Percentiles rank a stretch among this genome's conserved stretches.
These are phyloP conservation scores for Drosophila albomicans DNA, from an alignment of 1,140 invertebrate genomes.

Conservation along the genomic window DNA sequence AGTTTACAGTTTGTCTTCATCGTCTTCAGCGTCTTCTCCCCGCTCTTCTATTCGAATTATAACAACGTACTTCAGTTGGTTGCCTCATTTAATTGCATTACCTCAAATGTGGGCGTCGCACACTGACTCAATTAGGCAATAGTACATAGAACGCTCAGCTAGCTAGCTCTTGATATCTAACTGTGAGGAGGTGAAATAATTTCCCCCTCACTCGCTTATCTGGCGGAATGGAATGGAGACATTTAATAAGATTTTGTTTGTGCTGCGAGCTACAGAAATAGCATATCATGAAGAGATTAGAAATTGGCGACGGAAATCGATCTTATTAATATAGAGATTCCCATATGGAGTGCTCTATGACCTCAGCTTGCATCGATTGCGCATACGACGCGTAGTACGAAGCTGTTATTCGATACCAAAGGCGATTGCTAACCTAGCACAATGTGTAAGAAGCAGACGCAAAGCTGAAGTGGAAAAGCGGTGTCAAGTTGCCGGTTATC, in stretches of 20 bases:
- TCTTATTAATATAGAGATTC: not conserved
- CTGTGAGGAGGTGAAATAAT: not conserved
- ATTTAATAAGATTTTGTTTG: slow-evolving; percentile 50
- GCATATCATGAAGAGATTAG: slow-evolving; percentile 65
- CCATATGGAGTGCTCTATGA: not conserved
- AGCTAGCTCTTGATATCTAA: not conserved
- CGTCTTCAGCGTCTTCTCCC: not conserved
- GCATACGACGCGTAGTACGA: not conserved
- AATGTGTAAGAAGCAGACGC: slow-evolving; percentile 16
- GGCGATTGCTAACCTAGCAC: slow-evolving; percentile 44
- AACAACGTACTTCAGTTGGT: slow-evolving; percentile 28
- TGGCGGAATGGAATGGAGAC: slow-evolving; percentile 4
- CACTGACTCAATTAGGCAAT: slow-evolving; percentile 68
- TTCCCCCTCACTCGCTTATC: slow-evolving; percentile 47
- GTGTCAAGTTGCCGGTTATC: slow-evolving; percentile 18
- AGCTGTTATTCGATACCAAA: not conserved
- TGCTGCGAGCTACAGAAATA: slow-evolving; percentile 28
- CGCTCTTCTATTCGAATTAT: slow-evolving; percentile 26
- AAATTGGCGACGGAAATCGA: slow-evolving; percentile 49
- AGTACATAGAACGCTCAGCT: slow-evolving; percentile 21
- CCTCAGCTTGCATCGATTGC: slow-evolving; percentile 4
- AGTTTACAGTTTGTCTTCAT: slow-evolving; percentile 10
- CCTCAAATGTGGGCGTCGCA: slow-evolving; percentile 46
- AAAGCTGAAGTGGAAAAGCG: not conserved
- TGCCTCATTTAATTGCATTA: slow-evolving; percentile 73